A percentile compares a stretch with the other conserved stretches of the same genome.
Conservation (phyloP, 2,888 invertebrate genomes). For the Agriotes lineatus region DNA sequence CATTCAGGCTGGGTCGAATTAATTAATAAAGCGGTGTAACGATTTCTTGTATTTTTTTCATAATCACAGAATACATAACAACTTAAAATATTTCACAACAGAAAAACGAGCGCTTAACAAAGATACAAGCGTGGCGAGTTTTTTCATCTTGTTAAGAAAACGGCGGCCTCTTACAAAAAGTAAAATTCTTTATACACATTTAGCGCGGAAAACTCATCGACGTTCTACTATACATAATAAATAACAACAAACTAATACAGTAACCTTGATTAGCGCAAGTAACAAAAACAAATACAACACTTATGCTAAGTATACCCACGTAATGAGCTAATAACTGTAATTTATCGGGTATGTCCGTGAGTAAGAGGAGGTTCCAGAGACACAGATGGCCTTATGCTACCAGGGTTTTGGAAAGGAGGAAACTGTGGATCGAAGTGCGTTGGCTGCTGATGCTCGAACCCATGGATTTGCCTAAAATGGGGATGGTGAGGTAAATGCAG, state of each 20-base stretch:
- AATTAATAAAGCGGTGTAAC: background rate
- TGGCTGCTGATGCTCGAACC: background rate
- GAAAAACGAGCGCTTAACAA: background rate
- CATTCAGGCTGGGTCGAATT: background rate
- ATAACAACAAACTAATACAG: slow-evolving; percentile 7
- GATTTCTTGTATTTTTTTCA: slow-evolving; percentile 3
- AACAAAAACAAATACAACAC: slow-evolving; percentile 19
- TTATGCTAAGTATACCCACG: slow-evolving; percentile 9
- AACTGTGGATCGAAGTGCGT: slow-evolving; percentile 3
- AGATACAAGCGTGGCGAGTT: background rate
- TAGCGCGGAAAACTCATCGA: background rate
- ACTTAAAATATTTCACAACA: slow-evolving; percentile 1
- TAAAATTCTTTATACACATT: background rate
- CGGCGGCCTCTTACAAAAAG: background rate
- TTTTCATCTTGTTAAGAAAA: background rate
- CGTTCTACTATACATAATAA: background rate
- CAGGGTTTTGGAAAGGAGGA: slow-evolving; percentile 19
- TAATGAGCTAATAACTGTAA: slow-evolving; percentile 12
- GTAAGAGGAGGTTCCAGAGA: slow-evolving; percentile 34
- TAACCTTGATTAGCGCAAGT: slow-evolving; percentile 12
- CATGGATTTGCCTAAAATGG: slow-evolving; percentile 45
- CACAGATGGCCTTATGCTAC: slow-evolving; percentile 32
- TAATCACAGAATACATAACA: slow-evolving; percentile 14
- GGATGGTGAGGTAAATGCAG: slow-evolving; percentile 59
- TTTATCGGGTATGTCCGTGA: slow-evolving; percentile 14